Percentiles rank a stretch among this genome's conserved stretches.
Conservation (phyloP, 2,888 invertebrate species). For the Lysandra coridon region DNA sequence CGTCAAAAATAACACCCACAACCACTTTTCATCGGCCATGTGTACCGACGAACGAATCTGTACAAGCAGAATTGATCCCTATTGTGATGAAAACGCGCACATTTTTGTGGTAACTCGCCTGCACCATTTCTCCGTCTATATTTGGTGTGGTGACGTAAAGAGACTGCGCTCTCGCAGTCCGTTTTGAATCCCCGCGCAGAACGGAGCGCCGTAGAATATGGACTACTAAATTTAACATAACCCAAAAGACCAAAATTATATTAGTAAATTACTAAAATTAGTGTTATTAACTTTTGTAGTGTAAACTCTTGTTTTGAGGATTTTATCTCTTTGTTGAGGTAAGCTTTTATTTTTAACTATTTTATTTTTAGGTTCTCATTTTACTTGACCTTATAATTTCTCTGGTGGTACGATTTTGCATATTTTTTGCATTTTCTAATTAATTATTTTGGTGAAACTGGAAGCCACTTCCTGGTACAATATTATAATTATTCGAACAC, state of each 20-base stretch:
- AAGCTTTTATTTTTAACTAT: conserved; percentile 21
- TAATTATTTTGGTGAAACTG: neutral
- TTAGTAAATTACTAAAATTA: conserved; percentile 30
- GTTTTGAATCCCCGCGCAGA: conserved; percentile 61
- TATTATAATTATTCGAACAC: neutral
- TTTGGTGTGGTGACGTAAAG: conserved; percentile 69
- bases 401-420: neutral
- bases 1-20: conserved; percentile 75
- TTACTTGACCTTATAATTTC: conserved; percentile 10
- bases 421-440: neutral
- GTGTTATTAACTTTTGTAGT: conserved; percentile 13
- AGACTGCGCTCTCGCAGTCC: conserved; percentile 65
- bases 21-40: conserved; percentile 60
- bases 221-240: conserved; percentile 35
- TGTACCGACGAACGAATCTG: conserved; percentile 43
- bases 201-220: conserved; percentile 52
- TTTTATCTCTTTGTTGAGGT: conserved; percentile 12
- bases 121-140: conserved; percentile 56
- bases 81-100: conserved; percentile 29
- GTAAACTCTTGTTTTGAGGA: conserved; percentile 14
- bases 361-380: conserved; percentile 15
- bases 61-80: conserved; percentile 47
- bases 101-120: conserved; percentile 48
- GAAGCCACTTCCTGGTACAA: neutral
- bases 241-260: conserved; percentile 36